Base-by-base conservation (phyloP, 2,113 vertebrate genomes). In the Eulemur macaco region DNA sequence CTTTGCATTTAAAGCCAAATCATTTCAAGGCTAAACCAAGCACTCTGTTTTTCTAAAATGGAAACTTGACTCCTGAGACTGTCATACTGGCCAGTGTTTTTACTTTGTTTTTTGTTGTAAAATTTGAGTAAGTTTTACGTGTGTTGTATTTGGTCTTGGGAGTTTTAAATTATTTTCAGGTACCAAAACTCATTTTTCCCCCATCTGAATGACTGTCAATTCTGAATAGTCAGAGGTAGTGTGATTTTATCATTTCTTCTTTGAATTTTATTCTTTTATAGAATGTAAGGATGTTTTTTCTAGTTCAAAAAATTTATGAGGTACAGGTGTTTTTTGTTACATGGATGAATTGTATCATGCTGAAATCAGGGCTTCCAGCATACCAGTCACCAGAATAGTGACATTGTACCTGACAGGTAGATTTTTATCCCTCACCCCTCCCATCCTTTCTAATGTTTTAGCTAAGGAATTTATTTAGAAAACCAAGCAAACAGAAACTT, bases 1-100 rank as follows among this genome's bases (percentile, higher is more conserved):
- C 76, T 96, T 74, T 74, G 11, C 83, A 66, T 83, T 96, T 94
- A 97, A 92, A 96, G 66, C 17, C 73, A 94, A 90, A 91, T 80
- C 29, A 47, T 92, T 97, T 78, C 81, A 74, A 97, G 69, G 39
- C 63, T 78, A 92, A 89, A 50, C 18, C 0, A 15, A 45, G 8
- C 45, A 78, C 47, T 95, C 23, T 50, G 0, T 86, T 64, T 82
- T 50, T 63, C 64, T 84, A 21, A 88, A 96, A n/a, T 95, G 76
- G n/a, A 94, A 37, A 5, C 21, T 84, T 87, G 74, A 82, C 71
- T 85, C 92, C 27, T 29, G 56, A 96, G 77, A 93, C 20, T 52
- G 27, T 78, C 60, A 45, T 86, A 54, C 25, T 89, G 71, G 8
- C 31, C 31, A 74, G 13, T 50, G 7, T 50, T 95, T 96, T 56